Evolutionary conservation across 2,888 invertebrate genomes (phyloP).

Genomic region (Sphaerophoria taeniata): DNA sequence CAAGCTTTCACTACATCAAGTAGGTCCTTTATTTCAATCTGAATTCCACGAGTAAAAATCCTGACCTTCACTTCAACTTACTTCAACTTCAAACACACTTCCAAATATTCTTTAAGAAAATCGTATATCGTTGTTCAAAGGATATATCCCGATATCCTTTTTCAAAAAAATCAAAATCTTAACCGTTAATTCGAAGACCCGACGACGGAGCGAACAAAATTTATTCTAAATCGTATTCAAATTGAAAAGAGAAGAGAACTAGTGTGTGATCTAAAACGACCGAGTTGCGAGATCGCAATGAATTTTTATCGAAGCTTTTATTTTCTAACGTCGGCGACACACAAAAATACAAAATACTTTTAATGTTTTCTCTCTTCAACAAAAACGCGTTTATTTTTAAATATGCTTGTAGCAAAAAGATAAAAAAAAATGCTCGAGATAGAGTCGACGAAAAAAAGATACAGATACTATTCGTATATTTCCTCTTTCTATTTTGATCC

Average conservation of each 20-base stretch:
- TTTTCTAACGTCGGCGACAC: slow-evolving; percentile 72
- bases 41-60: background rate
- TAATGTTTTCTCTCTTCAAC: slow-evolving; percentile 75
- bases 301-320: slow-evolving; percentile 76
- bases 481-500: slow-evolving; percentile 72
- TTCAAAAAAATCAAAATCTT: slow-evolving; percentile 33
- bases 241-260: slow-evolving; percentile 66
- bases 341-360: slow-evolving; percentile 55
- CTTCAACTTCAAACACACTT: slow-evolving; percentile 40
- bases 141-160: slow-evolving; percentile 52
- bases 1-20: background rate
- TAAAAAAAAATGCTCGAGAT: slow-evolving; percentile 2
- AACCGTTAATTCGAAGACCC: slow-evolving; percentile 47
- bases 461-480: slow-evolving; percentile 55
- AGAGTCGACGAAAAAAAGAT: slow-evolving; percentile 20
- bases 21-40: background rate
- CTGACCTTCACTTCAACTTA: slow-evolving; percentile 41
- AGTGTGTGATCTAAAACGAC: slow-evolving; percentile 78
- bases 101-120: slow-evolving; percentile 8
- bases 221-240: slow-evolving; percentile 61
- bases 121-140: slow-evolving; percentile 55
- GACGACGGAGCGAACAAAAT: slow-evolving; percentile 55
- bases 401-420: slow-evolving; percentile 53
- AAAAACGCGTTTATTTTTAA: slow-evolving; percentile 73
- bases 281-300: slow-evolving; percentile 83